Evolutionary conservation across 2,888 invertebrate genomes (phyloP), one percentile per base, ranked within the genome.

Genomic region (Drosophila austrosaltans): DNA sequence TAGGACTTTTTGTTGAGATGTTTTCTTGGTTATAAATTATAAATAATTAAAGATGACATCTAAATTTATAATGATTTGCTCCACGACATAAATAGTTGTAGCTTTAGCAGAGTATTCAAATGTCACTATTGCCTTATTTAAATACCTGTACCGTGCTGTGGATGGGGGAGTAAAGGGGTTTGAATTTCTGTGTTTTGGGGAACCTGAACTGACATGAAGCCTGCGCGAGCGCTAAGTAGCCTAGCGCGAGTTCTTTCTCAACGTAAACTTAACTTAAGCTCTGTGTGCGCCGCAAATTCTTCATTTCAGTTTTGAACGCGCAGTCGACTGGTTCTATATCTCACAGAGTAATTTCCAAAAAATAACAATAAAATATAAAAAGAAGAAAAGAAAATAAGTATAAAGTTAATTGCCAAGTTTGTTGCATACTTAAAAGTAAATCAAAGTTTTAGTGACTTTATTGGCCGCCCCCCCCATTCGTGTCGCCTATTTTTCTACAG

Each of bases 251-350:
- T 22, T 69, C 66, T 75, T 61, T 53, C 56, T 54, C 39, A 60
- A 64, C 67, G 72, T 81, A 82, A 82, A 79, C 82, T 82, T 79
- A 91, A 92, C 91, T 91, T 92, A 92, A 92, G 87, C 89, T 82
- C 83, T 79, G 86, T 82, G 84, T 83, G 79, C 75, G 84, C 83
- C 77, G 73, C 82, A 90, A 84, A 87, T 87, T 82, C 82, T 89
- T 92, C 92, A 91, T 89, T 91, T 91, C 89, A 82, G 85, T 83
- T 87, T 82, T 79, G 81, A 90, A 81, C 90, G 92, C 80, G 86
- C 79, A 81, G 83, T 89, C 89, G 86, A 90, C 77, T 83, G 86
- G 92, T 89, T 91, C 85, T 68, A 2, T 39, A 62, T 28, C 60
- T 32, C 36, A 25, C 10, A 2, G 40, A 30, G 32, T 25, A 22